Evolutionary conservation across 2,888 invertebrate genomes (phyloP), one percentile per base, ranked within the genome.

Genomic region (Arctia plantaginis): DNA sequence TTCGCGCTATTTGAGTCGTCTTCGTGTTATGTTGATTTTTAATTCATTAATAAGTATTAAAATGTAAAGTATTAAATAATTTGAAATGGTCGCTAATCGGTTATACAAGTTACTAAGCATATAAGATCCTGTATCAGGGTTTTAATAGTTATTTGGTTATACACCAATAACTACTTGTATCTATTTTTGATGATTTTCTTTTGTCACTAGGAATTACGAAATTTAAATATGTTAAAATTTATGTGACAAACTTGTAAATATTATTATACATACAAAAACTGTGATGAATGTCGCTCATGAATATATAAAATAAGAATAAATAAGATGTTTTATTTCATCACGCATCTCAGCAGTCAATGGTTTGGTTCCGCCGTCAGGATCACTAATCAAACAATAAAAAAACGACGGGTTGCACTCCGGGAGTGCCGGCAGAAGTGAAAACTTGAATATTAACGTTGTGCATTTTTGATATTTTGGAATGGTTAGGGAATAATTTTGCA

Each of bases 211-310:
- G 12, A 23, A 15, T 69, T 18, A 33, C 39, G 41, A 20, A 41
- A 66, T 33, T 30, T 51, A 51, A 39, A 35, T 55, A 77, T 69
- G 13, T 64, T 69, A 62, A 51, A 74, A 20, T 67, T 70, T 77
- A 75, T 76, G 82, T 87, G 86, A 86, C 85, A 87, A 88, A 87
- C 71, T 79, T 85, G 84, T 87, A 86, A 80, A 83, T 83, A 86
- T 79, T 80, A 79, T 68, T 72, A 80, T 76, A 82, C 81, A 89
- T 90, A 92, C 89, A 86, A 90, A 93, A 93, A 90, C 93, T 93
- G 94, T 93, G 93, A 93, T 93, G 90, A 91, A 90, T 92, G 92
- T 93, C 91, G 91, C 92, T 93, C 92, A 92, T 88, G 88, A 91
- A 91, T 93, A 90, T 80, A 82, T 77, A 77, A 78, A 73, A 70